Conservation (phyloP, 2,888 invertebrate species). For the Acronicta alni region DNA sequence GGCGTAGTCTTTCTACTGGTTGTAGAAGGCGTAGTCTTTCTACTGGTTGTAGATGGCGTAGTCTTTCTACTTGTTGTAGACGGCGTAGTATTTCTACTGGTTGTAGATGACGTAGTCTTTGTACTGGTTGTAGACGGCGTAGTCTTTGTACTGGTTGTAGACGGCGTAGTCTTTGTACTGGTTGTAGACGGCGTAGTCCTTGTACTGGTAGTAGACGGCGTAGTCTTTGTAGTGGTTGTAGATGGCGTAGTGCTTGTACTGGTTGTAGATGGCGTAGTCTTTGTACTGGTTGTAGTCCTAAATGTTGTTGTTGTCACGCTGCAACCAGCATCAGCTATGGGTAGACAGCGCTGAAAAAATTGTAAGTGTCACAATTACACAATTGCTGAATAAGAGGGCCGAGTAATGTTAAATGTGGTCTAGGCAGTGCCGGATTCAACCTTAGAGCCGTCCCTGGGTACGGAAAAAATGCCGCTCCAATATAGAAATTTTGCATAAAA, state of each 20-base stretch:
- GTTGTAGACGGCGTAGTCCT: neutral
- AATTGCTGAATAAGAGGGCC: too few species aligned
- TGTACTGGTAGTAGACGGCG: constrained; percentile 5
- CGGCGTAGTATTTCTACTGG: neutral
- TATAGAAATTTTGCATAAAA: too few species aligned
- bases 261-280: neutral
- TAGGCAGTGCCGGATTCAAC: too few species aligned
- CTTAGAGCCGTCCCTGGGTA: too few species aligned
- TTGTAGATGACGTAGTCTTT: neutral
- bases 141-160: neutral
- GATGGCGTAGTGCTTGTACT: neutral
- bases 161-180: neutral
- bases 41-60: neutral
- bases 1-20: neutral
- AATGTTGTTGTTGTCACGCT: neutral
- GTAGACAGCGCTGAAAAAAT: too few species aligned
- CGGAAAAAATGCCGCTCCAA: too few species aligned
- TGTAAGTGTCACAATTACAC: too few species aligned
- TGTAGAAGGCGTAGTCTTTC: neutral
- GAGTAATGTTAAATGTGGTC: too few species aligned
- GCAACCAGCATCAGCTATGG: too few species aligned
- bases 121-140: neutral
- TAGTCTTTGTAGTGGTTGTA: neutral
- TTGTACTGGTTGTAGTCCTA: neutral
- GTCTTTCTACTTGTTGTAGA: neutral